Conservation (phyloP, 2,113 vertebrate species). For the Steatornis caripensis region DNA sequence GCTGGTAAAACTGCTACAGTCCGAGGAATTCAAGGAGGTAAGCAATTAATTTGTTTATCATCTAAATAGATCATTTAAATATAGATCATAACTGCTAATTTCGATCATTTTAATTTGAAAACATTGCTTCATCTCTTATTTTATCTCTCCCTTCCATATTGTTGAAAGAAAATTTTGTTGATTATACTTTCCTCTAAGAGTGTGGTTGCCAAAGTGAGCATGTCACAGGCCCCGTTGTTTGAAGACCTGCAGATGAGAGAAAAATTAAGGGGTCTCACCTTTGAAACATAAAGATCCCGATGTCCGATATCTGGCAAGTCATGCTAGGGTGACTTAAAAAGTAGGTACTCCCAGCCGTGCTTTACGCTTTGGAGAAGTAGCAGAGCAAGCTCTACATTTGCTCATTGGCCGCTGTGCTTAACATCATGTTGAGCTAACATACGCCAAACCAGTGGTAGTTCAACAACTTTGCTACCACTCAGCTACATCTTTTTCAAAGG, state of each 20-base stretch:
- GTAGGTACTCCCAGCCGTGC: neutral
- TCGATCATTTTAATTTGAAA: neutral
- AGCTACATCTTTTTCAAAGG: neutral
- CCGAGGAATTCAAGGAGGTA: slow-evolving; percentile 95
- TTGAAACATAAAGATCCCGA: neutral
- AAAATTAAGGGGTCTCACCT: neutral
- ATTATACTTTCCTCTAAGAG: neutral
- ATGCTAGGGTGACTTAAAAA: neutral
- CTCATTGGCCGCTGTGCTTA: neutral
- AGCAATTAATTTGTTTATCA: neutral
- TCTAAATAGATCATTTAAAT: neutral
- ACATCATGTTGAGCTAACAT: accelerated
- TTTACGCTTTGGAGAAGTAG: neutral
- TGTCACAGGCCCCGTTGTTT: neutral
- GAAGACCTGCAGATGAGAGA: neutral
- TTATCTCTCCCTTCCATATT: neutral
- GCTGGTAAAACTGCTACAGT: slow-evolving; percentile 92
- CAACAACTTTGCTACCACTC: neutral
- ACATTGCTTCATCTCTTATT: neutral
- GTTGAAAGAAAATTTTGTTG: neutral
- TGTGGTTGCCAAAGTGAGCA: neutral
- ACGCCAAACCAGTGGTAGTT: neutral
- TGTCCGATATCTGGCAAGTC: neutral
- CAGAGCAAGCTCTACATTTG: neutral
- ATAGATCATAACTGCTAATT: neutral